Percentiles rank a stretch among this genome's conserved stretches.
Conservation (phyloP, 1,140 invertebrate species). For the Helicoverpa armigera region DNA sequence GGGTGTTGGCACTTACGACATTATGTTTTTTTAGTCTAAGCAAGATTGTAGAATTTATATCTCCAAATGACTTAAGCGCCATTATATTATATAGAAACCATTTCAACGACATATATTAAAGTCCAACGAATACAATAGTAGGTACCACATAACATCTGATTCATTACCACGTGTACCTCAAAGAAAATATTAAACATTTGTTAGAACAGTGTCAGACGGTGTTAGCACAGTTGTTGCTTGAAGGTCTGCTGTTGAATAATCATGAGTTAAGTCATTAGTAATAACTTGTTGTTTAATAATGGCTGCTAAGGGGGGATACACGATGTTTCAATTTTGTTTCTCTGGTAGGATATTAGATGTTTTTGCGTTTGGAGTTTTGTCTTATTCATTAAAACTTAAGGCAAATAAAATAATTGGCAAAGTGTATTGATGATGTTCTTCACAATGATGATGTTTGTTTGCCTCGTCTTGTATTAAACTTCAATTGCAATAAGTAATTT, state of each 20-base stretch:
- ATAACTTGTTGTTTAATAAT: not conserved
- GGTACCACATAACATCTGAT: not conserved
- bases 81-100: too few species aligned
- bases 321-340: not conserved
- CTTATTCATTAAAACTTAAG: not conserved
- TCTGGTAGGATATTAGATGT: not conserved
- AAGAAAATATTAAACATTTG: constrained; percentile 19
- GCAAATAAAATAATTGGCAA: not conserved
- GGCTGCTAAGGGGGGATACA: not conserved
- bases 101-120: not conserved
- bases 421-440: too few species aligned
- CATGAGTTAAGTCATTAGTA: constrained; percentile 45
- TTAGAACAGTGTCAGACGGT: constrained; percentile 10
- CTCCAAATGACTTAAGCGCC: too few species aligned
- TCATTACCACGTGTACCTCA: not conserved
- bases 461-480: too few species aligned
- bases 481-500: too few species aligned
- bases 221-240: constrained; percentile 34
- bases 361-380: not conserved
- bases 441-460: too few species aligned
- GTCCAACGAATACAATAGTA: not conserved
- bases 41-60: too few species aligned
- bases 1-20: too few species aligned
- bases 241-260: constrained; percentile 43
- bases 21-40: too few species aligned